Conservation (phyloP, 2,113 vertebrate genomes). For the Oreochromis niloticus region DNA sequence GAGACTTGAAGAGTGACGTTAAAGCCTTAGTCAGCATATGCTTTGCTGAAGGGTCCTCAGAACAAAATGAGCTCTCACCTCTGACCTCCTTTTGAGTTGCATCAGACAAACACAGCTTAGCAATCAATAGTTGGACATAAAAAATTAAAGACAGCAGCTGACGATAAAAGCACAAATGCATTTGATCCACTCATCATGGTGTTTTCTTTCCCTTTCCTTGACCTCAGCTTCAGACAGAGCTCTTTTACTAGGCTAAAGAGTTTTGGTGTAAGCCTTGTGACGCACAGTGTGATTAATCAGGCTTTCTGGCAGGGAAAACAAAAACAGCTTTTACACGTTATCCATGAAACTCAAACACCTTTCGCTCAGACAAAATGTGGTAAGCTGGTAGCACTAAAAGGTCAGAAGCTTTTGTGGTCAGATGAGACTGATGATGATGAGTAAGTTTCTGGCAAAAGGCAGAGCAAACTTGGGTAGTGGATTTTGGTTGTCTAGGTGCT, state of each 20-base stretch:
- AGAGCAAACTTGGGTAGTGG: not conserved
- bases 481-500: constrained; percentile 24
- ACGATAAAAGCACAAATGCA: not conserved
- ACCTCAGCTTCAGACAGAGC: not conserved
- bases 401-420: not conserved
- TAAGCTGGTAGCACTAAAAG: not conserved
- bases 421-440: not conserved
- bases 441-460: not conserved
- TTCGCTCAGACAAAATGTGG: not conserved
- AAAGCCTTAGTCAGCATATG: not conserved
- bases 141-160: not conserved
- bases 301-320: not conserved
- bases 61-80: not conserved
- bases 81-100: not conserved
- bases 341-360: not conserved
- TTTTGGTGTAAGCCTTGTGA: constrained; percentile 12
- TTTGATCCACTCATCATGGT: not conserved
- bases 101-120: not conserved
- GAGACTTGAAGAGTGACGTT: not conserved
- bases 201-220: not conserved
- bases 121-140: not conserved
- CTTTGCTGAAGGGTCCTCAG: not conserved
- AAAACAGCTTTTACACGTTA: not conserved
- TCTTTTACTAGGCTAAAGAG: not conserved
- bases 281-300: constrained; percentile 4